phyloP scores from a whole-genome alignment of 64 coral and sea anemone genomes.

The Astreopora myriophthalma region DNA sequence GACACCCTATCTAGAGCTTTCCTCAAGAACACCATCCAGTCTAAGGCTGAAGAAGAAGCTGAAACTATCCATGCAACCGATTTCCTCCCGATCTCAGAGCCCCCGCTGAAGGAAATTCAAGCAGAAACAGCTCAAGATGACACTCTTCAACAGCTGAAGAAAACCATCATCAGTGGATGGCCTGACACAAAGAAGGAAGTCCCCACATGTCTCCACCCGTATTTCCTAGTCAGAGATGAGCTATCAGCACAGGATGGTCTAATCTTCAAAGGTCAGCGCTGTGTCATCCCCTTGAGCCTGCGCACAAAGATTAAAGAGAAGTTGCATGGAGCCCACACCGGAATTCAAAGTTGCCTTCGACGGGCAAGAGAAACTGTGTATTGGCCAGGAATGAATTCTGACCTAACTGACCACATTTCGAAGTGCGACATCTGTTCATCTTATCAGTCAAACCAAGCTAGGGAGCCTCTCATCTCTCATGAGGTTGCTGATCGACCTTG shows the following conservation, averaged over 20 bases:
- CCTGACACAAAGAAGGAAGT: not conserved
- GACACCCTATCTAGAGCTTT: not conserved
- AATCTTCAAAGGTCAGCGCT: not conserved
- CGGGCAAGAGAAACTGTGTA: not conserved
- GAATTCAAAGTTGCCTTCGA: not conserved
- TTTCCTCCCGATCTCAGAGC: not conserved
- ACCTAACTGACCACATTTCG: not conserved
- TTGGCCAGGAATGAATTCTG: constrained; percentile 23
- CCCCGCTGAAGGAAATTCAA: not conserved
- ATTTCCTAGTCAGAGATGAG: constrained; percentile 4
- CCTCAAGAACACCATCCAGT: not conserved
- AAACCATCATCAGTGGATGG: not conserved
- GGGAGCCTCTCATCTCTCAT: not conserved
- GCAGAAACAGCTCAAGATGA: too few species aligned
- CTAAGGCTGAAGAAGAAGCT: too few species aligned
- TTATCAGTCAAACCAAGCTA: not conserved
- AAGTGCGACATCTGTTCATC: not conserved
- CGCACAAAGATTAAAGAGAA: constrained; percentile 1
- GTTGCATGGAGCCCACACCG: not conserved
- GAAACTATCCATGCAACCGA: too few species aligned
- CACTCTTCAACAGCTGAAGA: not conserved
- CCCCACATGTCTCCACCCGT: not conserved
- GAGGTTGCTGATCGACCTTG: constrained; percentile 9
- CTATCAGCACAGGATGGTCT: not conserved
- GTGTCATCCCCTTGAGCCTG: not conserved